Conservation (phyloP, 1,140 invertebrate genomes). For the Kradibia gibbosae region DNA sequence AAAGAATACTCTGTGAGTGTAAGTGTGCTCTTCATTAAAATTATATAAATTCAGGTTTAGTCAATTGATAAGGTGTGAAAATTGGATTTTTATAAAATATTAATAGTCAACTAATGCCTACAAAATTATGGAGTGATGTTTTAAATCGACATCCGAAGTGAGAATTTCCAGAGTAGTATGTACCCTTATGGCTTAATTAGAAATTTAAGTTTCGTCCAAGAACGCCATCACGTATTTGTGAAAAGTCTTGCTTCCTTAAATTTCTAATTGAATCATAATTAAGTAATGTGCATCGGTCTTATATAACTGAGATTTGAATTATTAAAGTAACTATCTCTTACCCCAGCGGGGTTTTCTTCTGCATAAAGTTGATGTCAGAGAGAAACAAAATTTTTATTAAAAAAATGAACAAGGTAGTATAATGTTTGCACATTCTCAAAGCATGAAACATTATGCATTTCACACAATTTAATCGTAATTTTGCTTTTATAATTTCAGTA, state of each 20-base stretch:
- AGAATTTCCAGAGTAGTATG: background rate
- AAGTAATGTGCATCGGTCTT: background rate
- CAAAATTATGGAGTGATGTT: background rate
- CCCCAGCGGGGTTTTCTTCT: no score
- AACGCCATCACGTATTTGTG: background rate
- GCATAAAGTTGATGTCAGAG: no score
- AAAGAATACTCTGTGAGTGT: background rate
- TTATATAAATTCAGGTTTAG: background rate
- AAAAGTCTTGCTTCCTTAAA: no score
- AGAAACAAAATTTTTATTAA: no score
- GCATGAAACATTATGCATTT: background rate
- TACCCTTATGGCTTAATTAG: background rate
- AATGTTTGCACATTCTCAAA: background rate
- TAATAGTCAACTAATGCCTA: no score
- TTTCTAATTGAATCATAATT: no score
- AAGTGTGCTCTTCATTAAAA: background rate
- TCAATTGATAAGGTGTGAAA: background rate
- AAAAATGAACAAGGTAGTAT: no score
- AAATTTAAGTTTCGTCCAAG: background rate
- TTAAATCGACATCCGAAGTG: background rate
- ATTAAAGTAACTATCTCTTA: background rate
- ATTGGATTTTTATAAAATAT: no score
- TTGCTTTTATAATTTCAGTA: conserved; percentile 21
- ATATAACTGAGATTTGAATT: background rate
- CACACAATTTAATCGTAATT: conserved; percentile 21